These are phyloP conservation scores for Aramus guarauna DNA, from an alignment of 2,113 vertebrate genomes.

Conservation along the genomic window DNA sequence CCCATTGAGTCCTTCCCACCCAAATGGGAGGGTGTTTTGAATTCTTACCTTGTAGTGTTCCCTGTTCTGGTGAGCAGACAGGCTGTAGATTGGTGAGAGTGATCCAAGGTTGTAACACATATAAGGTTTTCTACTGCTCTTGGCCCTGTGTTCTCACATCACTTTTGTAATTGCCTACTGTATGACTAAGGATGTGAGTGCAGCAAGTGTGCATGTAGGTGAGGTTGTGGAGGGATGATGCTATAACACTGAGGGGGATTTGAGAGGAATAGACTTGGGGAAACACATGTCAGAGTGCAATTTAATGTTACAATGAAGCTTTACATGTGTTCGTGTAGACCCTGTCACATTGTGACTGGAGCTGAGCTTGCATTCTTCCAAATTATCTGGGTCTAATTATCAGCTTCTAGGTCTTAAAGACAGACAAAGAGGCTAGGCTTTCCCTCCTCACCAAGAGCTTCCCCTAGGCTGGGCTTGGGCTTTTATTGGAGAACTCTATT, in stretches of 20 bases:
- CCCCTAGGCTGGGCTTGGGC: background rate
- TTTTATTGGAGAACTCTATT: background rate
- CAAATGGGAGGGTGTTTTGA: background rate
- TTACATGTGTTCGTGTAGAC: background rate
- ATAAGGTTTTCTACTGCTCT: background rate
- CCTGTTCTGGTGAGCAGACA: background rate
- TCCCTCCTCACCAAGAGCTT: background rate
- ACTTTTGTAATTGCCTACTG: background rate
- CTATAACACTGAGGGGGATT: background rate
- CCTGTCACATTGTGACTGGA: background rate
- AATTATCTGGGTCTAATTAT: background rate
- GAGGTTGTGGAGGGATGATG: background rate
- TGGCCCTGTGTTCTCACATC: background rate
- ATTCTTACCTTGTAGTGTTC: background rate
- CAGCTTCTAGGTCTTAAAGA: background rate
- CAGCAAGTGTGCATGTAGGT: background rate
- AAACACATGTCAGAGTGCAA: background rate
- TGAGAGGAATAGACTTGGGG: background rate
- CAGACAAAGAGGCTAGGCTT: background rate
- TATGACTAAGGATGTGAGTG: background rate
- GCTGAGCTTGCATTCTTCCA: background rate
- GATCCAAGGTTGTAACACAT: background rate
- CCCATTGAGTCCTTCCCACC: background rate
- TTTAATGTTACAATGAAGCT: background rate
- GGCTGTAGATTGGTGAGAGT: background rate